Evolutionary conservation across 1,140 invertebrate genomes (phyloP).

Genomic region (Drosophila sp.): DNA sequence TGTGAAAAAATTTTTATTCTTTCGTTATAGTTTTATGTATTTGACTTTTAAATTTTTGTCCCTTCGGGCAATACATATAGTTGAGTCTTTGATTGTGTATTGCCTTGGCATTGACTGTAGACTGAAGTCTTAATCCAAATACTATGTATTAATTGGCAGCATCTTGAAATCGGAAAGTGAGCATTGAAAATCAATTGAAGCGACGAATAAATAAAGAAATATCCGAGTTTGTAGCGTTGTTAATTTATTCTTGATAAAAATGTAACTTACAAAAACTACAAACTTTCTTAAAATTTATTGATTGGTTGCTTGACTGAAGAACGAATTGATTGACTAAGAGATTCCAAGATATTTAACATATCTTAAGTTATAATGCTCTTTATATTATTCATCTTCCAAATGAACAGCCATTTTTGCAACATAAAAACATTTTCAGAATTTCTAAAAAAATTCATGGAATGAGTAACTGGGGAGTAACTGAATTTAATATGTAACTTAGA

Average conservation of each 20-base stretch:
- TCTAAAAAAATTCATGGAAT: too few relatives aligned
- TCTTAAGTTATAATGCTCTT: too few relatives aligned
- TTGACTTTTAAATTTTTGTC: constrained; percentile 46
- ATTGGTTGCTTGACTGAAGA: background rate
- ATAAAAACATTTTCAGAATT: too few relatives aligned
- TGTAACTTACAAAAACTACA: background rate
- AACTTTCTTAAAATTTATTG: background rate
- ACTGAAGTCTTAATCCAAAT: constrained; percentile 19
- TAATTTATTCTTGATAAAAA: too few relatives aligned
- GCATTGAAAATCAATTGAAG: constrained; percentile 52
- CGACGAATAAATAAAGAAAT: background rate
- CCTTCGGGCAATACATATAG: constrained; percentile 6
- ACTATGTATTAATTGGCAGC: constrained; percentile 54
- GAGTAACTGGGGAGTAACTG: too few relatives aligned
- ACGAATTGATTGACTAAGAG: background rate
- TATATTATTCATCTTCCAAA: too few relatives aligned
- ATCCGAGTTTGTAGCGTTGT: background rate
- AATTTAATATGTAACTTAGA: too few relatives aligned
- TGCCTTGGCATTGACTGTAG: constrained; percentile 9
- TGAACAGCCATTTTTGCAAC: too few relatives aligned
- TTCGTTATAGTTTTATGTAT: constrained; percentile 53
- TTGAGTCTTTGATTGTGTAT: constrained; percentile 31
- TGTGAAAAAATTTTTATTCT: constrained; percentile 58
- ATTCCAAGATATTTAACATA: too few relatives aligned
- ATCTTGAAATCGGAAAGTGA: constrained; percentile 39